Base-by-base conservation (phyloP, 2,113 vertebrate species). In the Lepus americanus region DNA sequence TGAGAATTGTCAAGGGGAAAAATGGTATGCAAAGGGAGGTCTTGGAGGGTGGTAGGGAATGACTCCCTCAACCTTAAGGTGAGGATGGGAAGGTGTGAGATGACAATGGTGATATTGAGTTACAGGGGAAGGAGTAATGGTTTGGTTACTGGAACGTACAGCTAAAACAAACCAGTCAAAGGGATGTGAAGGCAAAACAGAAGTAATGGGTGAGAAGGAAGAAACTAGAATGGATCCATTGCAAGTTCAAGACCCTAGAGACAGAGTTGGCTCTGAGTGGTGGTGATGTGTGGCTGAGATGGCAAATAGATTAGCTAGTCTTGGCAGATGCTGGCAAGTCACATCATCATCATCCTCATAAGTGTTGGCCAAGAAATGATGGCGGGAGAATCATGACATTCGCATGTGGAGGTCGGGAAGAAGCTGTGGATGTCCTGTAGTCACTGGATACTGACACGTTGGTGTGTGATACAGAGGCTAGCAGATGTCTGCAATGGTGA, bases 81-180 rank as follows among this genome's bases (percentile, higher is more conserved):
- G 80, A 6, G 12, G 1, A 17, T 29, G 29, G 61, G n/a, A 19
- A 73, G 23, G 53, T 7, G 12, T 27, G 49, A 87, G 39, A 6
- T 4, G 36, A 33, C 44, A 67, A 66, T 16, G 29, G 55, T 79
- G 36, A 27, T 17, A 17, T 1, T 1, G 22, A 39, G 33, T 76
- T 76, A 31, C 1, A 29, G 16, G 51, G 33, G 33, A 31, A 29
- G 5, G 36, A 67, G 55, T 14, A 59, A 44, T 8, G 44, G 23
- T 1, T 1, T 5, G 19, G 2, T 63, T 85, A 9, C 16, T 8
- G 39, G 13, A 33, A 80, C 59, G 70, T 19, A 31, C 0, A 2
- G 3, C 44, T 39, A 8, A 20, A 61, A 27, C 23, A n/a, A 9
- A 20, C 33, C 19, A 31, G 19, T 9, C 72, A 3, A 53, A n/a